Percentiles rank a stretch among this genome's conserved stretches.
Evolutionary conservation across 2,888 invertebrate species (phyloP).

Genomic region (Poecilus cupreus): DNA sequence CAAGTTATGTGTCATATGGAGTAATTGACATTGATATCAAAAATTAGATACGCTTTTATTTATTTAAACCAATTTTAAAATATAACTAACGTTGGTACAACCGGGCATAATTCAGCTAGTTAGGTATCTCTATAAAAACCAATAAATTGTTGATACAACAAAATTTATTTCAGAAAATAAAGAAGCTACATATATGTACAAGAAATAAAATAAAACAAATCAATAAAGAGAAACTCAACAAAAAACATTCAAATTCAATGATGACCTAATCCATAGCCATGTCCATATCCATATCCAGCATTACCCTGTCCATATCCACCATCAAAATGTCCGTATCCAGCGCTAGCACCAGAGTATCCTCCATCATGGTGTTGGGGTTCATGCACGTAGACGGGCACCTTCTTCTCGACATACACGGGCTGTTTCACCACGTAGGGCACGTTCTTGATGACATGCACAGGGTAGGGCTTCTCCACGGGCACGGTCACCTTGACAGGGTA

Average conservation of each 20-base stretch:
- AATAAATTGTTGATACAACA: conserved; percentile 28
- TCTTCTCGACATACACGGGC: conserved; percentile 62
- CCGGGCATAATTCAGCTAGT: no score
- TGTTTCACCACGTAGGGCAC: not conserved
- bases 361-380: conserved; percentile 58
- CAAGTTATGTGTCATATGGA: no score
- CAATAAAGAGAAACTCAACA: no score
- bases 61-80: no score
- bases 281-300: not conserved
- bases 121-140: no score
- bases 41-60: no score
- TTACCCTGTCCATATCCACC: not conserved
- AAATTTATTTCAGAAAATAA: not conserved
- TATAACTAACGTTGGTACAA: no score
- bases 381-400: conserved; percentile 65
- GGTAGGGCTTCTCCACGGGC: conserved; percentile 71
- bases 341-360: conserved; percentile 57
- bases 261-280: no score
- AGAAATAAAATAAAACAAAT: conserved; percentile 63
- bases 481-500: conserved; percentile 34
- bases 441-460: conserved; percentile 63
- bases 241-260: no score
- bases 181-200: not conserved
- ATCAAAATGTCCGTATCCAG: conserved; percentile 36
- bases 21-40: no score